Base-by-base conservation (phyloP, 2,797 vertebrate genomes). In the Hyperoplus immaculatus region DNA sequence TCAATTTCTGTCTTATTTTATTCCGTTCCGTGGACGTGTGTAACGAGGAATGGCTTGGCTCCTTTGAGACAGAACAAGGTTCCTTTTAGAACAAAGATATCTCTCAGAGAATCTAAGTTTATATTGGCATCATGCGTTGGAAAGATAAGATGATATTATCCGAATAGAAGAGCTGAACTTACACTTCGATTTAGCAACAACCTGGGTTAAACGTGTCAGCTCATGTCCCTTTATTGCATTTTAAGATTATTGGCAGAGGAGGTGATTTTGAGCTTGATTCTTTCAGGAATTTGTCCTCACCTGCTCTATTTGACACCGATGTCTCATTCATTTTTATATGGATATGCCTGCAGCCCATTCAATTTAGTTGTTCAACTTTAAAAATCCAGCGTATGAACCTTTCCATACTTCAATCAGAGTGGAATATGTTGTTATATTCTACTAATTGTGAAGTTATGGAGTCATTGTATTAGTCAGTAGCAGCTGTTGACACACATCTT, bases 181-280 rank as follows among this genome's bases (percentile, higher is more conserved):
- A 51, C n/a, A 5, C 16, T 29, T 29, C 29, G 29, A 29, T 29
- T 29, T 29, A 29, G 29, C 29, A 29, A 29, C 29, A 29, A 29
- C 29, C 29, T 29, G 29, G 29, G 29, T 12, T 10, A 29, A 81
- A 80, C 72, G 3, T 62, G 88, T 89, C 62, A 79, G 75, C 70
- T 88, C 87, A 39, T 47, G 76, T 43, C 78, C 75, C 66, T 85
- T 88, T 77, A 81, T 78, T 85, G 57, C 74, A 86, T 3, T 64
- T 81, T 80, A 74, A 38, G 74, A 82, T 88, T 83, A 81, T 83
- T 69, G 74, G 54, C 55, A 74, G 78, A 73, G 70, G 64, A 21
- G 83, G 86, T 87, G 80, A 77, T 50, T 84, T 53, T 9, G 73
- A 89, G 87, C 87, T 87, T 86, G 83, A 83, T 83, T 91, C 91